Evolutionary conservation across 2,113 vertebrate species (phyloP), one percentile per base, ranked within the genome.

Genomic region (Piaya cayana): DNA sequence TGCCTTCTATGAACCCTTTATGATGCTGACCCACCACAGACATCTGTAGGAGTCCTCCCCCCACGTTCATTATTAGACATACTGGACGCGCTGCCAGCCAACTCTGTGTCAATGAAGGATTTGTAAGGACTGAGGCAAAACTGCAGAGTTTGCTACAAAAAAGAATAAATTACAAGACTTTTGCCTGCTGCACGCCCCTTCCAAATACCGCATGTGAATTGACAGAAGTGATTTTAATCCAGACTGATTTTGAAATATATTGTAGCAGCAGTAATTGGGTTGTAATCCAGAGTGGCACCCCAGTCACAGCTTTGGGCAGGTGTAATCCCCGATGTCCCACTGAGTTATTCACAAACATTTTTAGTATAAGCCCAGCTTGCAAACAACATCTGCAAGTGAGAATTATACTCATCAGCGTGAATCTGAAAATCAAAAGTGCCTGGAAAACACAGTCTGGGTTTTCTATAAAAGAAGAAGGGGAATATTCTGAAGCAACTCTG

Each of bases 31-130:
- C 62, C 77, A 77, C 78, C 67, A 77, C 76, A 92, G 92, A 87
- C 82, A 39, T 36, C 88, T 27, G 95, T 96, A 79, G 86, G 92
- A 92, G 83, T 87, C 78, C 90, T 91, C 82, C 93, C 92, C 94
- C 94, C 23, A n/a, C 0, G 0, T 60, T 75, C 83, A 91, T 82
- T 87, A 59, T 49, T 81, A 52, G 83, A 74, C 85, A 75, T 60
- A 84, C 71, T 84, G 94, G 76, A 74, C 79, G 15, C 2, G 7
- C 65, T 71, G 83, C 85, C 88, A 96, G 43, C 58, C 85, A 85
- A 71, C 76, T n/a, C 64, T 9, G 16, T 23, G 30, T 94, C 90
- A 96, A 82, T 86, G 75, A 70, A 82, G 70, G 90, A 87, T 76
- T 94, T 95, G 82, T 89, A 37, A 93, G 86, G 86, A 85, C 30